Evolutionary conservation across 92 coral and sea anemone species (phyloP), one percentile per base, ranked within the genome.

Genomic region (Zoanthus solanderi): DNA sequence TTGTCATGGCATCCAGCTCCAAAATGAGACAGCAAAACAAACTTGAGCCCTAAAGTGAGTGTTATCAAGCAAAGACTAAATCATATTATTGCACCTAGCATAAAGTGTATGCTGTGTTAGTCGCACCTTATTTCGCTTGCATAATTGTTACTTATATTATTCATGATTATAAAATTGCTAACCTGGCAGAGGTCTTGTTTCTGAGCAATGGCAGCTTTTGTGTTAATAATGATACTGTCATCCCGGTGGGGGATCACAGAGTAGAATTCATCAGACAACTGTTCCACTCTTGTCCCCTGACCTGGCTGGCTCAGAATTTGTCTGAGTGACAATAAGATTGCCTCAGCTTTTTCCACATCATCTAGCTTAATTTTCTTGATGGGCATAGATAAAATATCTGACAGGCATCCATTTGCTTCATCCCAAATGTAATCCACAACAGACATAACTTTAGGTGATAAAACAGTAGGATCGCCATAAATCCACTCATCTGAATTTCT

Each of bases 171-270:
- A 37, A 37, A 4, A 4, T 37, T 37, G 42, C 95, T 30, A 9
- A 97, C 99, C 96, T 97, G 98, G 71, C 99, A 97, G 44, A 97
- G 79, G 82, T 94, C 98, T 57, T 97, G 99, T 75, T 95, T 97
- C 83, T 92, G 93, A 18, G 97, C 96, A 89, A 97, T 91, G 84
- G 88, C 72, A 31, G 91, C 87, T 87, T 87, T 95, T 47, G 75
- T 89, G 11, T 78, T 77, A 69, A 94, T 92, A 37, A 76, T 88
- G 42, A 65, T 67, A 44, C 72, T 78, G 10, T 58, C 74, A 44
- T 67, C 86, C 46, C 78, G 88, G 71, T 93, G 99, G 32, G 97
- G 98, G 76, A 97, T 90, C 28, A 87, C 88, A 1, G 94, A 87
- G 79, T 93, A 93, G 84, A 97, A 97, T 66, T 97, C 99, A 32